Percentiles rank a stretch among this genome's conserved stretches.
Conservation (phyloP, 1,140 invertebrate species). For the Acromyrmex heyeri region DNA sequence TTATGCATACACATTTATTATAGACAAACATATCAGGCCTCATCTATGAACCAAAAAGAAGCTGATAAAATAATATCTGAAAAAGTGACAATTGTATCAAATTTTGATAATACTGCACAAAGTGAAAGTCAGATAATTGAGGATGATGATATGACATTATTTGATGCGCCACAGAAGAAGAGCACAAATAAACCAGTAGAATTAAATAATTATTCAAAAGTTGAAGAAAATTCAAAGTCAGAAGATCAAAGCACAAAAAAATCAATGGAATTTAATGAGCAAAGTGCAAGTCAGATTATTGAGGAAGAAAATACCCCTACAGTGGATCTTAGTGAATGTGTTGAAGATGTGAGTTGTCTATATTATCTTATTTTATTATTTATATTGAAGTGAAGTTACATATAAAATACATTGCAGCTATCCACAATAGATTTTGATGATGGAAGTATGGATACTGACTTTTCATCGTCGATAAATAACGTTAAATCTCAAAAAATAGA, state of each 20-base stretch:
- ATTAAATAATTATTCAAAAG: background rate
- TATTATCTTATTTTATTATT: background rate
- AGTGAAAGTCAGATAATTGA: slow-evolving; percentile 42
- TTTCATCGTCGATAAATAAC: background rate
- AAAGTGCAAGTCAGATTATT: slow-evolving; percentile 77
- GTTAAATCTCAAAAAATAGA: slow-evolving; percentile 12
- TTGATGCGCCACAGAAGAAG: slow-evolving; percentile 76
- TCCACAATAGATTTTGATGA: slow-evolving; percentile 79
- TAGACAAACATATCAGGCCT: slow-evolving; percentile 18
- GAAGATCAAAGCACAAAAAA: slow-evolving; percentile 68
- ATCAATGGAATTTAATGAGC: background rate
- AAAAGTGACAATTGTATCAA: slow-evolving; percentile 10
- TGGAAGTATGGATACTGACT: slow-evolving; percentile 23
- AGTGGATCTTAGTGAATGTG: slow-evolving; percentile 71
- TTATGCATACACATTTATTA: background rate
- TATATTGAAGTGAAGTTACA: background rate
- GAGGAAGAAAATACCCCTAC: slow-evolving; percentile 67
- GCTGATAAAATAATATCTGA: slow-evolving; percentile 59
- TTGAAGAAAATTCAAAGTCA: background rate
- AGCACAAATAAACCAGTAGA: slow-evolving; percentile 39
- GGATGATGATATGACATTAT: slow-evolving; percentile 71
- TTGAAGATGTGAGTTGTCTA: slow-evolving; percentile 74
- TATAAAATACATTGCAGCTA: slow-evolving; percentile 71
- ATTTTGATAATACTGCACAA: background rate
- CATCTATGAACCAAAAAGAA: background rate